Conservation (phyloP, 1,140 invertebrate genomes). For the Drosophila aff. region DNA sequence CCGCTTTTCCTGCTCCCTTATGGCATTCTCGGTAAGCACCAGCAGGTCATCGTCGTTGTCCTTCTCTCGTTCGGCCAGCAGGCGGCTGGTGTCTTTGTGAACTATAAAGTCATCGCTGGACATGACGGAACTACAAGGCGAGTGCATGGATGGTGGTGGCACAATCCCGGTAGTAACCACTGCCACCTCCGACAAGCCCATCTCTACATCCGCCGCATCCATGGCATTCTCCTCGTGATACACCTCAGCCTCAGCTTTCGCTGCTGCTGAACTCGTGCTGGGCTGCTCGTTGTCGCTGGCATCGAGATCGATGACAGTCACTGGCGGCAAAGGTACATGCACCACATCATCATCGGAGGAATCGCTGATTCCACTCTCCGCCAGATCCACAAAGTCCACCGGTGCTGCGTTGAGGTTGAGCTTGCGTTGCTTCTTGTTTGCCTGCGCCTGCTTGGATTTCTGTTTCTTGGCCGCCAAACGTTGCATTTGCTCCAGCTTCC, state of each 20-base stretch:
- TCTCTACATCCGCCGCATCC: conserved; percentile 66
- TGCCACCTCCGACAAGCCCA: conserved; percentile 13
- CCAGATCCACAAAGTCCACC: conserved; percentile 59
- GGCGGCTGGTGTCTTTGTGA: conserved; percentile 68
- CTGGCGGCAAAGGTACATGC: conserved; percentile 64
- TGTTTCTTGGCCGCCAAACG: conserved; percentile 61
- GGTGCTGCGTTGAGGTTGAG: conserved; percentile 9
- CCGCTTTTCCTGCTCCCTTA: conserved; percentile 28
- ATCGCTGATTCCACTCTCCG: conserved; percentile 38
- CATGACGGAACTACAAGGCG: conserved; percentile 70
- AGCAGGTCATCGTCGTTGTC: conserved; percentile 74
- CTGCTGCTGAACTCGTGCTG: conserved; percentile 4
- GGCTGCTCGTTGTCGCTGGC: conserved; percentile 44
- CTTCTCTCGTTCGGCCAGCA: conserved; percentile 52
- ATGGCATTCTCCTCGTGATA: conserved; percentile 75
- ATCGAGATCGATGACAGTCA: conserved; percentile 69
- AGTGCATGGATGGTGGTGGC: conserved; percentile 30
- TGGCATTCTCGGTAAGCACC: conserved; percentile 65
- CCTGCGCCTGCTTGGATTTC: conserved; percentile 67
- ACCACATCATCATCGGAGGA: conserved; percentile 72
- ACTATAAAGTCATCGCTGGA: conserved; percentile 83
- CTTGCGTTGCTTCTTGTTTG: conserved; percentile 51
- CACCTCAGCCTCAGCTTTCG: background rate
- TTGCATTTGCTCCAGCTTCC: conserved; percentile 67
- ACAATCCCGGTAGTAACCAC: background rate